These are phyloP conservation scores for Nemoura dubitans DNA, from an alignment of 2,888 invertebrate genomes.

Conservation along the genomic window DNA sequence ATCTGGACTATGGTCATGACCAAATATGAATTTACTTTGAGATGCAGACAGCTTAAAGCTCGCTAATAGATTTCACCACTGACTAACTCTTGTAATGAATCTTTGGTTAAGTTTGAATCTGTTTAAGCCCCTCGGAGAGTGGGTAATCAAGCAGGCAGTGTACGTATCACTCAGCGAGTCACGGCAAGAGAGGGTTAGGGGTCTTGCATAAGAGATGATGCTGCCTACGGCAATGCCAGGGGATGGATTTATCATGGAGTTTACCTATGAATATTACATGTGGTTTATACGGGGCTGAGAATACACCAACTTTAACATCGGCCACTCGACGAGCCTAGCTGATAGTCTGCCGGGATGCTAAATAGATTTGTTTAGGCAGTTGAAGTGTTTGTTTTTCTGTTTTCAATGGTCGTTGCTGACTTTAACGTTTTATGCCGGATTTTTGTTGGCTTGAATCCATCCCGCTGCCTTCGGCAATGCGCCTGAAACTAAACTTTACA, in stretches of 20 bases:
- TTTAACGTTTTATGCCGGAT: no score
- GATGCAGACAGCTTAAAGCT: background rate
- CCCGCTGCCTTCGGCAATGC: no score
- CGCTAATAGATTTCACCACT: background rate
- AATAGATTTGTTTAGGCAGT: background rate
- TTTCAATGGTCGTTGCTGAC: no score
- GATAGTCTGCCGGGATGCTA: background rate
- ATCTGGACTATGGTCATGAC: background rate
- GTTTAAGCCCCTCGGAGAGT: background rate
- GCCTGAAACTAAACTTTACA: no score
- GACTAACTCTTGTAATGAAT: background rate
- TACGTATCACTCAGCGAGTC: background rate
- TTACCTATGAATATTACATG: slow-evolving; percentile 1
- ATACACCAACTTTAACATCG: background rate
- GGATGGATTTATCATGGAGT: slow-evolving; percentile 1
- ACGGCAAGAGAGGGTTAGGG: background rate
- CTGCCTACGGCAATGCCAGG: background rate
- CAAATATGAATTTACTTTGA: background rate
- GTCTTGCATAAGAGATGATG: background rate
- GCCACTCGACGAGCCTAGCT: background rate
- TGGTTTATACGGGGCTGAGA: background rate
- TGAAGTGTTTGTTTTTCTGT: no score
- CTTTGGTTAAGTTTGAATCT: background rate
- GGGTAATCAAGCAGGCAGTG: background rate
- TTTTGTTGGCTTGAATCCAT: no score